These are phyloP conservation scores for Mallotus villosus DNA, from an alignment of 2,797 vertebrate species.

Conservation along the genomic window DNA sequence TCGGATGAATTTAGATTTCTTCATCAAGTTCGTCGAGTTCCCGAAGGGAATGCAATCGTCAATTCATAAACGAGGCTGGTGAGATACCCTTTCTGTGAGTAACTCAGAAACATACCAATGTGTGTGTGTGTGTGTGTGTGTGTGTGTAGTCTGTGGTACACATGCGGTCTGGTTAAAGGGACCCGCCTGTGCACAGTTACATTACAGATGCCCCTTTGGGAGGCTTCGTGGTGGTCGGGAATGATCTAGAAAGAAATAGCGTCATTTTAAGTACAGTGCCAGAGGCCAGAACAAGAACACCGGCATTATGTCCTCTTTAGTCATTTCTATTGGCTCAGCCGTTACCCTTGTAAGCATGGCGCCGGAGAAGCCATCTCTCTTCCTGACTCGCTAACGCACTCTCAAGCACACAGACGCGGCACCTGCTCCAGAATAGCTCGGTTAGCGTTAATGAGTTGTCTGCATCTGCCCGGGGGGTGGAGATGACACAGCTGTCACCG, in stretches of 20 bases:
- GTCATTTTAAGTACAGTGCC: slow-evolving; percentile 6
- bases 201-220: neutral
- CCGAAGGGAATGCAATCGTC: no score
- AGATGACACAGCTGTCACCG: slow-evolving; percentile 1
- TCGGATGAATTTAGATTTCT: neutral
- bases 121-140: neutral
- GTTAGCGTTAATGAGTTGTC: neutral
- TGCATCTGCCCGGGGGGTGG: neutral
- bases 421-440: slow-evolving; percentile 2
- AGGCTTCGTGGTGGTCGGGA: neutral
- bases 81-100: neutral
- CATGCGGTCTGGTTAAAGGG: neutral
- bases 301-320: neutral
- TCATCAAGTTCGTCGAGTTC: no score
- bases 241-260: slow-evolving; percentile 10
- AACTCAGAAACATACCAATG: neutral
- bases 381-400: neutral
- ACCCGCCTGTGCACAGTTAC: neutral
- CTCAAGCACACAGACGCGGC: neutral
- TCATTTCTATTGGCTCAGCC: neutral
- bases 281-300: slow-evolving; percentile 10
- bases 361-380: neutral
- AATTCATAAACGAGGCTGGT: no score
- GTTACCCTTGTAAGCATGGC: neutral
- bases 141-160: neutral